Percentiles rank a stretch among this genome's conserved stretches.
Conservation (phyloP, 2,888 invertebrate genomes). For the Diaphora mendica region DNA sequence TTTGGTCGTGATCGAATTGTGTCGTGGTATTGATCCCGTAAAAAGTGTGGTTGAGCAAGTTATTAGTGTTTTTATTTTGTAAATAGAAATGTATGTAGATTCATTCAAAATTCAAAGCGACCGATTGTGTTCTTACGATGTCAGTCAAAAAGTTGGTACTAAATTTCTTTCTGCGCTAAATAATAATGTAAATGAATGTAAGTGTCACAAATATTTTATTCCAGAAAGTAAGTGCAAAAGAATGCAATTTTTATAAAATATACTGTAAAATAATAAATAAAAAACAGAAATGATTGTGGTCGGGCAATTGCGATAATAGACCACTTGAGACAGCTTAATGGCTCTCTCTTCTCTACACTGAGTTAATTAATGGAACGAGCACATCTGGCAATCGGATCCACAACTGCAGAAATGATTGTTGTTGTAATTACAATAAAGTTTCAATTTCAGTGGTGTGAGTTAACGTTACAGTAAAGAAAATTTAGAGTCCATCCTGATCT, state of each 20-base stretch:
- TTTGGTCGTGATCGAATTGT: constrained; percentile 12
- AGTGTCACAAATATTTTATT: no score
- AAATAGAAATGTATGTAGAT: neutral
- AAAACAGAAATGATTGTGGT: neutral
- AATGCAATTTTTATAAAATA: no score
- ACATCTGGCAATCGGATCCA: neutral
- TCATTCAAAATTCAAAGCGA: neutral
- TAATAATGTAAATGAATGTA: no score
- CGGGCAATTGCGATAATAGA: neutral
- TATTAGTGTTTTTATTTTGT: neutral
- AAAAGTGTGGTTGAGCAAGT: neutral
- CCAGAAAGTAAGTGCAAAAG: no score
- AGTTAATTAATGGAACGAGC: neutral
- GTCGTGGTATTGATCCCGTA: neutral
- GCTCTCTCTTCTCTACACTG: neutral
- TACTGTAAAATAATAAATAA: neutral
- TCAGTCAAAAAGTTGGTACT: no score
- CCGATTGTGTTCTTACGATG: neutral
- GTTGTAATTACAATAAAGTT: neutral
- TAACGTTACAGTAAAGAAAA: neutral
- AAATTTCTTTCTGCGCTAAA: no score
- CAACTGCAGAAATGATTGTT: neutral
- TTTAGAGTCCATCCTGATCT: neutral
- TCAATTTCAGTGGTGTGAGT: neutral
- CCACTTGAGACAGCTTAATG: neutral